These are phyloP conservation scores for Beroe forskalii DNA, from an alignment of 37 sponge, comb jelly and placozoan genomes.

Conservation along the genomic window DNA sequence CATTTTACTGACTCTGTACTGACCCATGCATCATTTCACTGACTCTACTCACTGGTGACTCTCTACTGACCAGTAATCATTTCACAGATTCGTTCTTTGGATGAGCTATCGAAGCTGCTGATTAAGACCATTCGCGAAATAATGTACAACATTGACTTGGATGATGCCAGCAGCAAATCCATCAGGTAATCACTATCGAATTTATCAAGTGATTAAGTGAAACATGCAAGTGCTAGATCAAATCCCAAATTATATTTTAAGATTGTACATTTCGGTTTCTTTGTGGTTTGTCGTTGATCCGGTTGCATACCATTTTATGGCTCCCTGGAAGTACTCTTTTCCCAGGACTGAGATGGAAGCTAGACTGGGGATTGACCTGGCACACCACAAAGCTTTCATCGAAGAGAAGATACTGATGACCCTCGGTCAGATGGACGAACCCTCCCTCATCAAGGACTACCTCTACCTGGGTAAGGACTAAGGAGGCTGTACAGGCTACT, in stretches of 20 bases:
- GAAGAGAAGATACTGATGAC: slow-evolving; percentile 62
- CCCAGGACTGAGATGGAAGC: slow-evolving; percentile 3
- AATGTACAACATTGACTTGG: slow-evolving; percentile 50
- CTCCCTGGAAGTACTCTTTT: too few relatives aligned
- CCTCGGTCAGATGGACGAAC: slow-evolving; percentile 55
- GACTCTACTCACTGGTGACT: too few relatives aligned
- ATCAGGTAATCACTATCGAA: slow-evolving; percentile 36
- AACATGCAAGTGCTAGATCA: too few relatives aligned
- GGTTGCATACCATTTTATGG: too few relatives aligned
- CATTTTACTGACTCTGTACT: too few relatives aligned
- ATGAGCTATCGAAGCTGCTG: slow-evolving; percentile 22
- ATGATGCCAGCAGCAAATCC: slow-evolving; percentile 45
- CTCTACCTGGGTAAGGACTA: slow-evolving; percentile 33
- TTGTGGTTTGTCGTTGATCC: too few relatives aligned
- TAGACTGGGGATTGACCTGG: slow-evolving; percentile 1
- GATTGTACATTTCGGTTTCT: too few relatives aligned
- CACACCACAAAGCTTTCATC: slow-evolving; percentile 9
- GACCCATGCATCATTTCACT: too few relatives aligned
- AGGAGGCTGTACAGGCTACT: too few relatives aligned
- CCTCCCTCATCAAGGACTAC: slow-evolving; percentile 61
- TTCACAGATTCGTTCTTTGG: neutral
- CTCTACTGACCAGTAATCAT: too few relatives aligned
- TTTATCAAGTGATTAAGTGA: too few relatives aligned
- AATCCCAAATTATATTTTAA: too few relatives aligned
- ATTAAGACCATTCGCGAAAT: neutral